These are phyloP conservation scores for Acrocyrtus sp. DNA, from an alignment of 2,888 invertebrate species.

Conservation along the genomic window DNA sequence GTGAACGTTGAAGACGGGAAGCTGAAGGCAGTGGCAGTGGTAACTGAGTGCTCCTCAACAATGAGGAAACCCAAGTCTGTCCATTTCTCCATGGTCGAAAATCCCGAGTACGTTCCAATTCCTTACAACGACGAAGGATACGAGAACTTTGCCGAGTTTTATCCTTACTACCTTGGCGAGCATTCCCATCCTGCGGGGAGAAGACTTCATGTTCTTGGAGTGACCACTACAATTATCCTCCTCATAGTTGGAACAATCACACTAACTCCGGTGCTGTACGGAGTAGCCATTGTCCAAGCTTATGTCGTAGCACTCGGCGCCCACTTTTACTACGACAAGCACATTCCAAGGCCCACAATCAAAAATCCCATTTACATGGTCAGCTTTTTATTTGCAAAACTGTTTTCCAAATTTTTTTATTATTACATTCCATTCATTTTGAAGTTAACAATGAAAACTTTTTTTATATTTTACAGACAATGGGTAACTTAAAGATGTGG, in stretches of 20 bases:
- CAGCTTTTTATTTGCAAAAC: neutral
- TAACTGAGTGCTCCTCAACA: neutral
- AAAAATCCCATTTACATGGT: constrained; percentile 58
- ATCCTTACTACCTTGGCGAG: constrained; percentile 59
- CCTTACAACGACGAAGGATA: constrained; percentile 44
- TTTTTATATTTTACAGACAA: constrained; percentile 48
- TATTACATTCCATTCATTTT: too few species aligned
- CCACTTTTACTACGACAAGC: constrained; percentile 56
- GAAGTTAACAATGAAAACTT: too few species aligned
- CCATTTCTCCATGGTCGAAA: constrained; percentile 44
- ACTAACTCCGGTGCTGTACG: constrained; percentile 25
- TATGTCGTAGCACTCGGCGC: constrained; percentile 55
- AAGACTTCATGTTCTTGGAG: constrained; percentile 52
- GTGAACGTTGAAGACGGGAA: constrained; percentile 16
- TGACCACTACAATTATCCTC: constrained; percentile 48
- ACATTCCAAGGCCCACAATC: constrained; percentile 52
- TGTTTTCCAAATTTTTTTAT: too few species aligned
- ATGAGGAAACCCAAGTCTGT: constrained; percentile 25
- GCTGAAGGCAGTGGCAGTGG: neutral
- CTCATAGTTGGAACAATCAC: constrained; percentile 41
- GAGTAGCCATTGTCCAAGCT: constrained; percentile 48
- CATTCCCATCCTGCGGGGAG: constrained; percentile 51
- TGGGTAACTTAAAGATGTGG: constrained; percentile 56
- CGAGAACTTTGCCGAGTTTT: constrained; percentile 54
- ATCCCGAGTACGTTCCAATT: constrained; percentile 46